Evolutionary conservation across 2,797 vertebrate genomes (phyloP).

Genomic region (Catostomus latipinnis): DNA sequence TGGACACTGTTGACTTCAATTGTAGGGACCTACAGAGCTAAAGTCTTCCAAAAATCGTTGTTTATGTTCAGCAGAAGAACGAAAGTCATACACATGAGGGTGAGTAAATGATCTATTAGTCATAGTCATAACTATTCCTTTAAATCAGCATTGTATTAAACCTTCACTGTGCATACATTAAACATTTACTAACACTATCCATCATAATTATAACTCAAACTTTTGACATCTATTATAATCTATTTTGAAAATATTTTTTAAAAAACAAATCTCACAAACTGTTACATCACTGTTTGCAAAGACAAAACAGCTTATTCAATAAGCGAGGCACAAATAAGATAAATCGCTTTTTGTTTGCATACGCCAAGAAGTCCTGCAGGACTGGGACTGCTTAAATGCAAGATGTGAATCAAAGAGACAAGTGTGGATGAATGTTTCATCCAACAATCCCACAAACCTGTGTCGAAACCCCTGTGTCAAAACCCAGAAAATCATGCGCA

Average conservation of each 20-base stretch:
- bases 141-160: background rate
- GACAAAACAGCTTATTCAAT: slow-evolving; percentile 48
- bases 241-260: background rate
- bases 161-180: background rate
- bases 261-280: slow-evolving; percentile 15
- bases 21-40: no score
- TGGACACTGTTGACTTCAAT: no score
- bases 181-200: no score
- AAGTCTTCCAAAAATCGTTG: no score
- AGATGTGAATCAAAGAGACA: slow-evolving; percentile 80
- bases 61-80: no score
- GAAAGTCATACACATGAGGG: no score
- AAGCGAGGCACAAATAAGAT: slow-evolving; percentile 54
- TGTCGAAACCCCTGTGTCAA: slow-evolving; percentile 77
- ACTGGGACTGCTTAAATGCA: slow-evolving; percentile 63
- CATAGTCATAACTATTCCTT: no score
- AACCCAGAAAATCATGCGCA: slow-evolving; percentile 77
- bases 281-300: slow-evolving; percentile 34
- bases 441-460: slow-evolving; percentile 75
- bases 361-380: slow-evolving; percentile 55
- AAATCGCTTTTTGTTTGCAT: slow-evolving; percentile 43
- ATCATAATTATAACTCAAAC: background rate
- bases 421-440: slow-evolving; percentile 83
- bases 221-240: background rate
- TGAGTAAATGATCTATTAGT: no score